phyloP scores from a whole-genome alignment of 2,113 vertebrate genomes.

The Macroglossus sobrinus region DNA sequence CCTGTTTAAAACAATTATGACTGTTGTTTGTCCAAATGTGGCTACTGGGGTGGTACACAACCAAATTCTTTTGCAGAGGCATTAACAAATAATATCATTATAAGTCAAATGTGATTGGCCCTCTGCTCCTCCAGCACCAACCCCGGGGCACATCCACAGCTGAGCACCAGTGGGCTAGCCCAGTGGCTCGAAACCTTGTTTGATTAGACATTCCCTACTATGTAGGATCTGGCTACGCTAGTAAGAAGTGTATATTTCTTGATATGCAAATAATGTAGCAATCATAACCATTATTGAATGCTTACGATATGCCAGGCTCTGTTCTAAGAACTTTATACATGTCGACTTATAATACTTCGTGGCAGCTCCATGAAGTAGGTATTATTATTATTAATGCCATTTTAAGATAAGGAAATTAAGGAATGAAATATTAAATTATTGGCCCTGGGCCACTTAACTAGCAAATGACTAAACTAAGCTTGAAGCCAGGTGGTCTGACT shows the following conservation, averaged over 20 bases:
- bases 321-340: neutral
- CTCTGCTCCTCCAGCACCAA: too few relatives aligned
- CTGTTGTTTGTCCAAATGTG: neutral
- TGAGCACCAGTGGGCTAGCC: neutral
- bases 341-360: neutral
- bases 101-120: neutral
- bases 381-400: neutral
- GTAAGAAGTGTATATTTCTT: neutral
- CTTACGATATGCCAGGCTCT: neutral
- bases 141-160: neutral
- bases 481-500: neutral
- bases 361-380: neutral
- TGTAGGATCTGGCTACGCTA: neutral
- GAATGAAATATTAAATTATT: neutral
- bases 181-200: neutral
- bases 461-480: neutral
- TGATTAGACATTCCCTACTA: neutral
- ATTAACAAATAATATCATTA: too few relatives aligned
- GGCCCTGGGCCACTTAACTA: neutral
- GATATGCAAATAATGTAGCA: neutral
- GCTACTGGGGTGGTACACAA: neutral
- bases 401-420: neutral
- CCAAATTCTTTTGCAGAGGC: neutral
- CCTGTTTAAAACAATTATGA: neutral
- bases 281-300: neutral